phyloP scores from a whole-genome alignment of 2,113 vertebrate genomes.

The Nyctereutes procyonoides region DNA sequence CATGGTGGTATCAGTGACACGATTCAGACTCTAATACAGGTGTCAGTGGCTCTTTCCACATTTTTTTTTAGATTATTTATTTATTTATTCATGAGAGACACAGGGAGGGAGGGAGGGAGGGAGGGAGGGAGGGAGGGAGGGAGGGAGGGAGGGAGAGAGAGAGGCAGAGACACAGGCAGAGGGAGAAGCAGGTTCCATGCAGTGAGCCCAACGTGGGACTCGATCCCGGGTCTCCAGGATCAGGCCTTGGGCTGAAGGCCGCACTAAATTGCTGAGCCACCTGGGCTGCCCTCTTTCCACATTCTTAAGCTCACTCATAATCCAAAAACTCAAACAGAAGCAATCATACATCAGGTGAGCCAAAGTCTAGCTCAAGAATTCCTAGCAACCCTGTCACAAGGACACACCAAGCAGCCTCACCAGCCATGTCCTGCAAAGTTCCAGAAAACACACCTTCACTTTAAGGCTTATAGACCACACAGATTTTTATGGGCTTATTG shows the following conservation, averaged over 20 bases:
- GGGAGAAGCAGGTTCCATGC: too few species aligned
- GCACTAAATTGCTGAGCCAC: too few species aligned
- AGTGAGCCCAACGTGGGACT: too few species aligned
- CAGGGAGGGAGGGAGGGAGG: too few species aligned
- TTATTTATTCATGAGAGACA: too few species aligned
- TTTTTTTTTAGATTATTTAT: too few species aligned
- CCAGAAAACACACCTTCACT: neutral
- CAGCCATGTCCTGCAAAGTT: neutral
- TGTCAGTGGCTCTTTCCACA: neutral
- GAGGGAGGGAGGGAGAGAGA: too few species aligned
- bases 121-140: too few species aligned
- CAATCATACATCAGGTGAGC: neutral
- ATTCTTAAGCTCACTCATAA: neutral
- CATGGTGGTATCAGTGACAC: neutral
- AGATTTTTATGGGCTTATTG: neutral
- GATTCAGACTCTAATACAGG: neutral
- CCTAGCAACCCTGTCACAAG: neutral
- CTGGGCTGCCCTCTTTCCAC: neutral
- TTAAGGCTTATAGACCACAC: accelerated
- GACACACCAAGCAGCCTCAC: neutral
- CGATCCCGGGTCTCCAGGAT: too few species aligned
- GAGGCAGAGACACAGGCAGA: too few species aligned
- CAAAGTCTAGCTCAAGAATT: neutral
- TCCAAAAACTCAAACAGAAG: neutral
- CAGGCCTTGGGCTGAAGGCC: too few species aligned